These are phyloP conservation scores for Manduca sexta DNA, from an alignment of 1,140 invertebrate species.

Conservation along the genomic window DNA sequence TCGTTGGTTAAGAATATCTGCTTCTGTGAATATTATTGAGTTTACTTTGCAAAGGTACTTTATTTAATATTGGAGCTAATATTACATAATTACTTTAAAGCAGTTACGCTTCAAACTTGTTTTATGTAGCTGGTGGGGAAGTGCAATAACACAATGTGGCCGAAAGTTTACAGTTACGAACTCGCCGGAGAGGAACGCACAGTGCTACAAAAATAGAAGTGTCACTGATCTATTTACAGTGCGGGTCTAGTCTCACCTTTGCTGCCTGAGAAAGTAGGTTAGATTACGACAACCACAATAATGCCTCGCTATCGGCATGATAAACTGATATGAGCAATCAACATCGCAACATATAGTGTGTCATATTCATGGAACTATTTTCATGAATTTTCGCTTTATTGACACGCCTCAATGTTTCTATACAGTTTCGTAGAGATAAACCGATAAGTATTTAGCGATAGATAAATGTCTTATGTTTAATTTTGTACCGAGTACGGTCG, in stretches of 20 bases:
- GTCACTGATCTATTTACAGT: conserved; percentile 40
- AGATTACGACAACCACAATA: conserved; percentile 33
- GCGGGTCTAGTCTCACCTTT: conserved; percentile 22
- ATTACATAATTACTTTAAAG: neutral
- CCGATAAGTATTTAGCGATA: conserved; percentile 27
- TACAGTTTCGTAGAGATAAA: conserved; percentile 17
- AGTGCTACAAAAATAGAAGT: conserved; percentile 35
- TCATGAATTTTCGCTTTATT: conserved; percentile 9
- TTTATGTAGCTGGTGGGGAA: neutral
- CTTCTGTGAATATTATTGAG: conserved; percentile 49
- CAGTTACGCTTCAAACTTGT: neutral
- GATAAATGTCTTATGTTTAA: conserved; percentile 53
- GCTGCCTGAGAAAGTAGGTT: conserved; percentile 48
- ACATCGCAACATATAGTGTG: neutral
- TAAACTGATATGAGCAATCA: conserved; percentile 44
- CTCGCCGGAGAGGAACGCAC: neutral
- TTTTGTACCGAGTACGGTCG: conserved; percentile 35
- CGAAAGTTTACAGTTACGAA: neutral
- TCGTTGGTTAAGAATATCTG: conserved; percentile 47
- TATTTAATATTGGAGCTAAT: neutral
- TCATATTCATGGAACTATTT: conserved; percentile 2
- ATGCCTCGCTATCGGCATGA: conserved; percentile 32
- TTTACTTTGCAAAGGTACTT: neutral
- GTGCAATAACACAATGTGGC: neutral
- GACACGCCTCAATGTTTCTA: conserved; percentile 9